These are phyloP conservation scores for Caenorhabditis becei DNA, from an alignment of 2,888 invertebrate species.

Conservation along the genomic window DNA sequence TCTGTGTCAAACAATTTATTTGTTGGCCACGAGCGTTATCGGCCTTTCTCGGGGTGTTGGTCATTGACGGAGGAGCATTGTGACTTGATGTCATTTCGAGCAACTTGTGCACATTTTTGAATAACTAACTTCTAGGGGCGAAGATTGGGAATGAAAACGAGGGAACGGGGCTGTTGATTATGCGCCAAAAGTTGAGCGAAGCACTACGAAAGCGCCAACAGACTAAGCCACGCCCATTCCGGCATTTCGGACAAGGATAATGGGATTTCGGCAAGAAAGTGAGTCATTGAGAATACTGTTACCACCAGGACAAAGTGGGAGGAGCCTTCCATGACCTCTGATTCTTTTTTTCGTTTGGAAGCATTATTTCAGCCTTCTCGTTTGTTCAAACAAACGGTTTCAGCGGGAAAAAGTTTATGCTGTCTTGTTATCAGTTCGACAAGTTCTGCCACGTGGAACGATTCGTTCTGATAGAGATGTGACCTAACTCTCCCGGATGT, in stretches of 20 bases:
- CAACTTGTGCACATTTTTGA: constrained; percentile 49
- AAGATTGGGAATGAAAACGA: not conserved
- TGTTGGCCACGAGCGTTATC: constrained; percentile 43
- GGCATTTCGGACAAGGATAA: constrained; percentile 32
- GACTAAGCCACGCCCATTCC: constrained; percentile 29
- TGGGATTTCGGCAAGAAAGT: constrained; percentile 33
- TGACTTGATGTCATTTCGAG: constrained; percentile 56
- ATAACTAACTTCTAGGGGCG: constrained; percentile 10
- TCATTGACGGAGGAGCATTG: constrained; percentile 36
- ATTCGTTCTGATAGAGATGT: not conserved
- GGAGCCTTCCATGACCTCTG: not conserved
- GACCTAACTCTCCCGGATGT: constrained; percentile 1
- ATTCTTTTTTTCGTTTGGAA: not conserved
- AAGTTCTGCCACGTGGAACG: constrained; percentile 6
- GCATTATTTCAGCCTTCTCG: not conserved
- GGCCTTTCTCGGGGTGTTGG: constrained; percentile 24
- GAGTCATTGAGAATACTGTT: constrained; percentile 2
- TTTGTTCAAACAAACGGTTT: not conserved
- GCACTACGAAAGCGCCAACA: constrained; percentile 22
- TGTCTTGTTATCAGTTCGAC: not conserved
- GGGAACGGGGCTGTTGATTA: constrained; percentile 14
- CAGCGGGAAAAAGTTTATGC: constrained; percentile 1
- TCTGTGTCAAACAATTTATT: constrained; percentile 54
- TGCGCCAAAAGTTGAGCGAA: constrained; percentile 15
- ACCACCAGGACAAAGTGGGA: not conserved